phyloP scores from a whole-genome alignment of 2,888 invertebrate genomes.

The Arge pagana region DNA sequence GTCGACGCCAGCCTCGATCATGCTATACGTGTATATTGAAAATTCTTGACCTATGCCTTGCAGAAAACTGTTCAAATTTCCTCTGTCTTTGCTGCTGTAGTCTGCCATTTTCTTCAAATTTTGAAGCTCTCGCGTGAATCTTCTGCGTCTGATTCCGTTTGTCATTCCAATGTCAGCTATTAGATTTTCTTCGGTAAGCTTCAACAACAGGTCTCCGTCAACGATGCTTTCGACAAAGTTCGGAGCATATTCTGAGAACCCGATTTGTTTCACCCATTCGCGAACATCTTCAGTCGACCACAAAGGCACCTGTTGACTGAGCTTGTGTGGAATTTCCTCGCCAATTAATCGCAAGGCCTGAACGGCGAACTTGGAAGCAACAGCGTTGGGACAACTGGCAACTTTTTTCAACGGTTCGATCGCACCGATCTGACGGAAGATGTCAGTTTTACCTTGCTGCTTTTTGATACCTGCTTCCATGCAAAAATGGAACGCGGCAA shows the following conservation, averaged over 20 bases:
- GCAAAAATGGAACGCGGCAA: constrained; percentile 98
- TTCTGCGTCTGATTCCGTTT: constrained; percentile 91
- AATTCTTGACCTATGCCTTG: constrained; percentile 85
- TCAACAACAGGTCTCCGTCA: constrained; percentile 93
- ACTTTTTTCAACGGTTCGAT: constrained; percentile 94
- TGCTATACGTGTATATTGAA: constrained; percentile 94
- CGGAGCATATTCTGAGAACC: constrained; percentile 81
- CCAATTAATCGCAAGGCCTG: constrained; percentile 91
- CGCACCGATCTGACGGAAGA: constrained; percentile 93
- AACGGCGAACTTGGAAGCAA: constrained; percentile 95
- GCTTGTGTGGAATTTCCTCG: constrained; percentile 95
- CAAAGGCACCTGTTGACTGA: constrained; percentile 96
- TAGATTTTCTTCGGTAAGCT: constrained; percentile 90
- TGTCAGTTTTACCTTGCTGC: constrained; percentile 86
- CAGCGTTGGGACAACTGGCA: constrained; percentile 96
- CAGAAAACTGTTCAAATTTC: constrained; percentile 86
- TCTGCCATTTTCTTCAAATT: constrained; percentile 95
- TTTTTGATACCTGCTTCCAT: constrained; percentile 99
- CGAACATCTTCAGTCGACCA: constrained; percentile 97
- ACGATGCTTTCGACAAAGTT: constrained; percentile 91
- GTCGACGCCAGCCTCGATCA: constrained; percentile 95
- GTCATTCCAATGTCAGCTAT: constrained; percentile 89
- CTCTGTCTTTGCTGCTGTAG: constrained; percentile 91
- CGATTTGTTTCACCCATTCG: constrained; percentile 98
- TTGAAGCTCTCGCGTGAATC: constrained; percentile 90